Percentiles rank a stretch among this genome's conserved stretches.
phyloP scores from a whole-genome alignment of 1,140 invertebrate species.

The Berghia stephanieae region DNA sequence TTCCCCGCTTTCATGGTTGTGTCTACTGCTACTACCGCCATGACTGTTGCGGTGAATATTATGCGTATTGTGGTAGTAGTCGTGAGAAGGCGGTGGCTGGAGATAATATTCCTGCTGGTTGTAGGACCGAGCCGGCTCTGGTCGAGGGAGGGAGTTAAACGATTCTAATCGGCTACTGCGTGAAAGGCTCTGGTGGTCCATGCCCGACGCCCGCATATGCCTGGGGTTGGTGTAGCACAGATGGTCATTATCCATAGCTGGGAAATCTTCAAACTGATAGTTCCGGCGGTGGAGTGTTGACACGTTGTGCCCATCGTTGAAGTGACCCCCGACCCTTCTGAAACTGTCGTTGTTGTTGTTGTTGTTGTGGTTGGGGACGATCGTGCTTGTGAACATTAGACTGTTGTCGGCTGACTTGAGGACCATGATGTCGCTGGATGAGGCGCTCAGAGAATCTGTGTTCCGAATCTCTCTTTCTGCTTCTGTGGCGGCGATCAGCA shows the following conservation, averaged over 20 bases:
- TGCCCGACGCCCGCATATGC: no score
- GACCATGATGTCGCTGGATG: conserved; percentile 34
- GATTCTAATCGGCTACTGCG: background rate
- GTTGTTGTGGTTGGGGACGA: background rate
- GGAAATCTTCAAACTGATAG: no score
- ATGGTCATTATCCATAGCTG: no score
- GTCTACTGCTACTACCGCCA: background rate
- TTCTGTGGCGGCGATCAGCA: conserved; percentile 32
- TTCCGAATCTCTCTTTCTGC: conserved; percentile 22
- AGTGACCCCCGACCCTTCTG: no score
- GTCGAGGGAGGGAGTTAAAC: background rate
- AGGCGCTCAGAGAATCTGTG: conserved; percentile 21
- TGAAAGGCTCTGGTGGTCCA: background rate
- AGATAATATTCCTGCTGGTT: background rate
- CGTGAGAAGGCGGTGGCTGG: conserved; percentile 9
- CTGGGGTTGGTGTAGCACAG: no score
- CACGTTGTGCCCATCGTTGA: no score
- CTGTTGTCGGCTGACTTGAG: conserved; percentile 12
- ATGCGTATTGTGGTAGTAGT: background rate
- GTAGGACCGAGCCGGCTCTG: background rate
- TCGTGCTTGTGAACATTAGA: background rate
- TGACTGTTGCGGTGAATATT: background rate
- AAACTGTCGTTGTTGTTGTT: conserved; percentile 33
- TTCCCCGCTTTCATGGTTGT: background rate
- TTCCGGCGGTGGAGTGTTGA: no score